Percentiles rank a stretch among this genome's conserved stretches.
Evolutionary conservation across 2,113 vertebrate species (phyloP).

Genomic region (Bubo blakistoni): DNA sequence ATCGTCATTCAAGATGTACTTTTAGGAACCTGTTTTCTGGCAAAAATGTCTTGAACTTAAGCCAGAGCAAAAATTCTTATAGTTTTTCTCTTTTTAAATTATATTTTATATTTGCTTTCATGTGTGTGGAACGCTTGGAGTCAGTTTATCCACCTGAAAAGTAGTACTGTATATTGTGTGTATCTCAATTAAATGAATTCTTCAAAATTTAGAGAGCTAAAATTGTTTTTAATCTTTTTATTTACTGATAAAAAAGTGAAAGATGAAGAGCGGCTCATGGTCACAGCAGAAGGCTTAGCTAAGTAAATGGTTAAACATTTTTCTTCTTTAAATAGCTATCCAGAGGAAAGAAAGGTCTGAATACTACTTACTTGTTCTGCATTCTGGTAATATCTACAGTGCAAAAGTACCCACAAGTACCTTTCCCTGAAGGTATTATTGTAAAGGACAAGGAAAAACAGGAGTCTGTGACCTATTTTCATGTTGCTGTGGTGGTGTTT

Average conservation of each 20-base stretch:
- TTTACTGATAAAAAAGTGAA: not conserved
- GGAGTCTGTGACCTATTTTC: not conserved
- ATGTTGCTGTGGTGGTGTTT: not conserved
- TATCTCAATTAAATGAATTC: not conserved
- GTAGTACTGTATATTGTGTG: not conserved
- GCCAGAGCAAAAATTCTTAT: not conserved
- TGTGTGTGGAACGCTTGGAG: not conserved
- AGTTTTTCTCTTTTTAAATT: not conserved
- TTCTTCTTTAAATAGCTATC: not conserved
- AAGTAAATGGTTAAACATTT: not conserved
- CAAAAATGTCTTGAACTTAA: not conserved
- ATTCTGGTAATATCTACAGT: not conserved
- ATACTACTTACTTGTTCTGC: not conserved
- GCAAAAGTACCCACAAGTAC: not conserved
- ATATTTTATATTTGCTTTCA: not conserved
- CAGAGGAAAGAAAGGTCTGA: not conserved
- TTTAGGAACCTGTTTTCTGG: slow-evolving; percentile 36
- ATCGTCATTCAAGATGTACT: not conserved
- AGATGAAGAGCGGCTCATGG: not conserved
- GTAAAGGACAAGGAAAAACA: not conserved
- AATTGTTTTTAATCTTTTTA: not conserved
- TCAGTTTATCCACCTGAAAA: not conserved
- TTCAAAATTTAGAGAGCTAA: not conserved
- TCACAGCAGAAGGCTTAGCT: not conserved
- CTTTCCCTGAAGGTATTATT: not conserved